A percentile compares a stretch with the other conserved stretches of the same genome.
These are phyloP conservation scores for Misgurnus anguillicaudatus DNA, from an alignment of 2,113 vertebrate species.

Conservation along the genomic window DNA sequence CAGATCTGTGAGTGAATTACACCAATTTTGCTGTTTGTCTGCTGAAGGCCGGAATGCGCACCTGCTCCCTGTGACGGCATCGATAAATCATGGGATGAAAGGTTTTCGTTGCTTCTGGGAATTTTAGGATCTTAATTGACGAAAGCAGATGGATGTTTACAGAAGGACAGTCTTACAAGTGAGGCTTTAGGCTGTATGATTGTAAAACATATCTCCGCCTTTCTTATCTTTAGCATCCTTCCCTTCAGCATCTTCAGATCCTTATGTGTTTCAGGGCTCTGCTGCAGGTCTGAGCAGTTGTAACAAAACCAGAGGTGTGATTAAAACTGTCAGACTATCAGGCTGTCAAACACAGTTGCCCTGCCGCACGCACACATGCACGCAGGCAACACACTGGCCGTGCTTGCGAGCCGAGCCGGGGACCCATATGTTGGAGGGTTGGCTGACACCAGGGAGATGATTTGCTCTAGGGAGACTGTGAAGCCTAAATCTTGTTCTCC, in stretches of 20 bases:
- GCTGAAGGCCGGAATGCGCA: slow-evolving; percentile 18
- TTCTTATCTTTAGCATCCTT: slow-evolving; percentile 3
- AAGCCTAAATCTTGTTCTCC: slow-evolving; percentile 19
- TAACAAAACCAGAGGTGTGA: slow-evolving; percentile 46
- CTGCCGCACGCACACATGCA: background rate
- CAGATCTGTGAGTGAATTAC: slow-evolving; percentile 24
- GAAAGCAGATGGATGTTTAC: slow-evolving; percentile 35
- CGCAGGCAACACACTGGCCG: background rate
- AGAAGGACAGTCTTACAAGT: slow-evolving; percentile 22
- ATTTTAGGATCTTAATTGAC: slow-evolving; percentile 33
- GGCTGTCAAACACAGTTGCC: slow-evolving; percentile 40
- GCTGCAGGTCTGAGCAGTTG: slow-evolving; percentile 26
- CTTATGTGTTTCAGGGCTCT: background rate
- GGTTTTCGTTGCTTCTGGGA: slow-evolving; percentile 26
- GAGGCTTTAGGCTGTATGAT: background rate
- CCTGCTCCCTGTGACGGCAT: slow-evolving; percentile 2
- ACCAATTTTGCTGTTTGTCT: slow-evolving; percentile 30
- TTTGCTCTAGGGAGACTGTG: slow-evolving; percentile 34
- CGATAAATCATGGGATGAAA: slow-evolving; percentile 13
- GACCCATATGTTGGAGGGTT: slow-evolving; percentile 44
- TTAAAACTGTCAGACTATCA: slow-evolving; percentile 43
- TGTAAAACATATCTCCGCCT: slow-evolving; percentile 1
- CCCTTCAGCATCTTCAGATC: background rate
- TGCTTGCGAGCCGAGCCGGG: slow-evolving; percentile 12
- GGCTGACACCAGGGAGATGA: slow-evolving; percentile 44